These are phyloP conservation scores for Tetheella fluctuosa DNA, from an alignment of 2,888 invertebrate genomes.

Conservation along the genomic window DNA sequence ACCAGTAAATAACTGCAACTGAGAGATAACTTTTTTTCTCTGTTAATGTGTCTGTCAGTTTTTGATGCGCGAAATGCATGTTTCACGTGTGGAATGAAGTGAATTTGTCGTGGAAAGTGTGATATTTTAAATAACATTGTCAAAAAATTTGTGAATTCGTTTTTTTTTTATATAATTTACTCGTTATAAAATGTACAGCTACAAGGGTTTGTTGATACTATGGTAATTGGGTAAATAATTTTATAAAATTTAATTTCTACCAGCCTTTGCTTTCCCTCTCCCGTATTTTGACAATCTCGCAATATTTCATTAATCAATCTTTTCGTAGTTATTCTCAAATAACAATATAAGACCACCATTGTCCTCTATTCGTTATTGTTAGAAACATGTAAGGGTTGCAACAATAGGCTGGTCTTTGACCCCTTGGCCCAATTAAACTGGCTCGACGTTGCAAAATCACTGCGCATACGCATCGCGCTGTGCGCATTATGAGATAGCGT, in stretches of 20 bases:
- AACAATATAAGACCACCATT: conserved; percentile 23
- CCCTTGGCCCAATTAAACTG: conserved; percentile 59
- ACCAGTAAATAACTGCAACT: conserved; percentile 23
- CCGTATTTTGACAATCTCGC: background rate
- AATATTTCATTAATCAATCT: background rate
- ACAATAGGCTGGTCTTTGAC: conserved; percentile 67
- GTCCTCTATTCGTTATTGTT: conserved; percentile 23
- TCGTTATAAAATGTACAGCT: too few relatives aligned
- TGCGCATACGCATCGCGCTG: conserved; percentile 42
- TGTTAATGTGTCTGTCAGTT: too few relatives aligned
- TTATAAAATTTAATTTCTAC: too few relatives aligned
- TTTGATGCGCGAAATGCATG: background rate
- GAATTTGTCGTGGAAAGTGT: background rate
- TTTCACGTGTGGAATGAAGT: background rate
- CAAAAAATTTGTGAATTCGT: too few relatives aligned
- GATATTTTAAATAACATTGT: too few relatives aligned
- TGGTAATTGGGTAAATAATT: too few relatives aligned
- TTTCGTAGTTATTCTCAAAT: background rate
- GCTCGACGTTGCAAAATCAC: conserved; percentile 33
- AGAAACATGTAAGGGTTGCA: conserved; percentile 38
- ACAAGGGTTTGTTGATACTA: too few relatives aligned
- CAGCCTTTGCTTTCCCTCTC: background rate
- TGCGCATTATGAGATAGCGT: conserved; percentile 19
- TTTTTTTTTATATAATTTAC: too few relatives aligned
- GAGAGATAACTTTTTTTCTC: conserved; percentile 14